These are phyloP conservation scores for Paraplagusia blochii DNA, from an alignment of 2,113 vertebrate species.

Conservation along the genomic window DNA sequence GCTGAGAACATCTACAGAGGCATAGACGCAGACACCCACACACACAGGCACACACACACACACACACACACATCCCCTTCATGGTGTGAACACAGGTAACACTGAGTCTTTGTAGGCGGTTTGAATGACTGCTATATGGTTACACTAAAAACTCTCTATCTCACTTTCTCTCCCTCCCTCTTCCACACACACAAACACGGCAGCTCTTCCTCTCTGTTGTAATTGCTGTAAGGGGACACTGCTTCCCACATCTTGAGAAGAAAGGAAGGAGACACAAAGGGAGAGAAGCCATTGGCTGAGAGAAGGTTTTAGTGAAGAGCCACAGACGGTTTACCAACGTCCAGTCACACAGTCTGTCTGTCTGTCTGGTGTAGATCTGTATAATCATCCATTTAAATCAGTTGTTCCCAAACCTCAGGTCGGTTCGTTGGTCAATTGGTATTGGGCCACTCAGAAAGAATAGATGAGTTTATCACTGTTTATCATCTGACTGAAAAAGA, in stretches of 20 bases:
- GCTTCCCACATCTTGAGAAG: constrained; percentile 52
- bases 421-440: too few species aligned
- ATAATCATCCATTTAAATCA: too few species aligned
- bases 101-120: constrained; percentile 62
- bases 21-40: constrained; percentile 19
- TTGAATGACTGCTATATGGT: constrained; percentile 66
- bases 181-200: constrained; percentile 3
- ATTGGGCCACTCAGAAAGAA: too few species aligned
- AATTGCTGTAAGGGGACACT: constrained; percentile 66
- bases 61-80: constrained; percentile 7
- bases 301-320: constrained; percentile 4
- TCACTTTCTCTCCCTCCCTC: constrained; percentile 17
- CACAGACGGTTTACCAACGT: constrained; percentile 40
- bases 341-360: constrained; percentile 16
- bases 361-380: background rate
- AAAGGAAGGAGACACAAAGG: constrained; percentile 28
- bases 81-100: constrained; percentile 50
- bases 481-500: too few species aligned
- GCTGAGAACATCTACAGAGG: constrained; percentile 29
- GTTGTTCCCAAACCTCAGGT: too few species aligned
- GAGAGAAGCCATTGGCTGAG: constrained; percentile 14
- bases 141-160: constrained; percentile 53
- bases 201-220: constrained; percentile 36
- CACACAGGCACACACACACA: constrained; percentile 23
- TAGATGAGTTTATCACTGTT: too few species aligned